phyloP scores from a whole-genome alignment of 2,113 vertebrate genomes.

The Climacteris rufus region DNA sequence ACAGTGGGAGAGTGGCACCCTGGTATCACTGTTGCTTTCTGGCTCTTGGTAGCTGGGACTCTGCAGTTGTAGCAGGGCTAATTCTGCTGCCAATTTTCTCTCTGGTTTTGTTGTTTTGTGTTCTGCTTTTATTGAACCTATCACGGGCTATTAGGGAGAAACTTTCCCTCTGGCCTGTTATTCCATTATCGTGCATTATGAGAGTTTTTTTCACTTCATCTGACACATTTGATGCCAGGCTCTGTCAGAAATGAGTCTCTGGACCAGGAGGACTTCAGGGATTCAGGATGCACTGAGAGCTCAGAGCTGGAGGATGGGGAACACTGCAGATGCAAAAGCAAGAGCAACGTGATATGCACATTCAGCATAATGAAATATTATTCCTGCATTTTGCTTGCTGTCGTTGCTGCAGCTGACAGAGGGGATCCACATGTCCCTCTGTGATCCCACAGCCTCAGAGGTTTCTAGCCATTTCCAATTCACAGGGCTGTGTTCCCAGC shows the following conservation, averaged over 20 bases:
- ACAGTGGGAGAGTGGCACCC: not conserved
- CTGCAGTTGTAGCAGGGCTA: not conserved
- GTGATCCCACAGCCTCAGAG: not conserved
- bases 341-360: not conserved
- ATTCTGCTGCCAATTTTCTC: not conserved
- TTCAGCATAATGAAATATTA: not conserved
- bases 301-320: not conserved
- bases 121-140: constrained; percentile 8
- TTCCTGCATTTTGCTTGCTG: not conserved
- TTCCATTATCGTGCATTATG: not conserved
- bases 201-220: not conserved
- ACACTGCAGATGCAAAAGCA: not conserved
- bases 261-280: rapidly evolving
- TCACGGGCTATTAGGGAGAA: not conserved
- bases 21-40: not conserved
- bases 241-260: not conserved
- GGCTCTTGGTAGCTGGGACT: not conserved
- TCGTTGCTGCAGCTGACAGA: not conserved
- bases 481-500: not conserved
- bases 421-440: not conserved
- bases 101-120: not conserved
- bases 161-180: constrained; percentile 2
- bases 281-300: not conserved
- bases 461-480: not conserved
- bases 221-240: not conserved